phyloP scores from a whole-genome alignment of 1,140 invertebrate species.

The Atta cephalotes region DNA sequence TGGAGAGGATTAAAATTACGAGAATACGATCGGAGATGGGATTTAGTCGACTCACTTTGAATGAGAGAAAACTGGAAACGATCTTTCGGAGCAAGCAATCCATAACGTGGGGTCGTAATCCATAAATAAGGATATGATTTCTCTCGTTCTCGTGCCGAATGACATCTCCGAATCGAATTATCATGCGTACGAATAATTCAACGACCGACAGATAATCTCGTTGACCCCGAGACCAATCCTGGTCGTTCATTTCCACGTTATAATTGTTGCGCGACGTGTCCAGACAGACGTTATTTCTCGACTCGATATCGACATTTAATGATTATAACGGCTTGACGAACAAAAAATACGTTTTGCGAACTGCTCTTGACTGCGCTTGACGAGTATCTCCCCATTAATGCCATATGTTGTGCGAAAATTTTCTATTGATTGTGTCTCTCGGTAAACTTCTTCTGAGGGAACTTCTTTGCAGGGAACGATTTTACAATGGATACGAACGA shows the following conservation, averaged over 20 bases:
- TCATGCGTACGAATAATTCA: slow-evolving; percentile 43
- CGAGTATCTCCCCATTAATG: neutral
- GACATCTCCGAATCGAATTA: slow-evolving; percentile 38
- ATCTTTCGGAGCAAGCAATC: neutral
- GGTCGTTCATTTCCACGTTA: slow-evolving; percentile 5
- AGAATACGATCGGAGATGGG: slow-evolving; percentile 5
- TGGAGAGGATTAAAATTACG: neutral
- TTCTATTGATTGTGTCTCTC: neutral
- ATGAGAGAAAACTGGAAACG: slow-evolving; percentile 14
- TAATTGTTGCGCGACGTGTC: slow-evolving; percentile 19
- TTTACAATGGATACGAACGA: slow-evolving; percentile 29
- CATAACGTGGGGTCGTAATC: slow-evolving; percentile 25
- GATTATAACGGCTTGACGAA: neutral
- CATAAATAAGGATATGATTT: slow-evolving; percentile 37
- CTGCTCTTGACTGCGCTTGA: neutral
- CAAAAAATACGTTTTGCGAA: neutral
- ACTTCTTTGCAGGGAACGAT: slow-evolving; percentile 21
- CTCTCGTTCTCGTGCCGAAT: neutral
- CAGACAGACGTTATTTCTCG: slow-evolving; percentile 20
- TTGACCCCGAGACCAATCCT: slow-evolving; percentile 28
- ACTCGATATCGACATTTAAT: neutral
- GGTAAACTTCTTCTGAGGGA: slow-evolving; percentile 13
- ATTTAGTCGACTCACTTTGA: slow-evolving; percentile 11
- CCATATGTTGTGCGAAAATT: slow-evolving; percentile 18
- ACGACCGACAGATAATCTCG: slow-evolving; percentile 42